phyloP scores from a whole-genome alignment of 2,113 vertebrate genomes.

The Pagrus major region DNA sequence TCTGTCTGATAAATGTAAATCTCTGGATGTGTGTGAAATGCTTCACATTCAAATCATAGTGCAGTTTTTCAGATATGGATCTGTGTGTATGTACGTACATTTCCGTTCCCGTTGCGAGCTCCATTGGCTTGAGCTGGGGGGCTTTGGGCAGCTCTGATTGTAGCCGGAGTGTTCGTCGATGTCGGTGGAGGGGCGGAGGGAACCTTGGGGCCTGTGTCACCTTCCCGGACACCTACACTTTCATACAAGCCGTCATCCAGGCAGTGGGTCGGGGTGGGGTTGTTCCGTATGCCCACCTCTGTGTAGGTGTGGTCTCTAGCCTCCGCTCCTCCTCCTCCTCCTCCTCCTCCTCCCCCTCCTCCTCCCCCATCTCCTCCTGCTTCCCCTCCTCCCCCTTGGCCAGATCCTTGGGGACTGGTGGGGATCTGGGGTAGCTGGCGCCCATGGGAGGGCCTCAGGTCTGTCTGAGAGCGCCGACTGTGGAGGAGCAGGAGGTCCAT shows the following conservation, averaged over 20 bases:
- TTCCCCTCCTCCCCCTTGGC: conserved; percentile 62
- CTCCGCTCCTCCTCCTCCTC: conserved; percentile 56
- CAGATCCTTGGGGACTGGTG: conserved; percentile 67
- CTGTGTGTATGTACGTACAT: conserved; percentile 61
- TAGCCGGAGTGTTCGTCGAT: conserved; percentile 59
- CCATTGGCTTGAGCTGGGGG: conserved; percentile 57
- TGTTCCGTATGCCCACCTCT: conserved; percentile 79
- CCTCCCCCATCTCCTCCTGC: conserved; percentile 47
- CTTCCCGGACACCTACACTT: conserved; percentile 79
- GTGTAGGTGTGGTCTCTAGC: conserved; percentile 82
- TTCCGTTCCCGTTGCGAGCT: conserved; percentile 56
- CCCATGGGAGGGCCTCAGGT: conserved; percentile 75
- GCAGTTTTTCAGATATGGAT: neutral
- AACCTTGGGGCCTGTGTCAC: conserved; percentile 51
- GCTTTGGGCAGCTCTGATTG: conserved; percentile 62
- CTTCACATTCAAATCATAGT: conserved; percentile 5
- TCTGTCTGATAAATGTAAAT: neutral
- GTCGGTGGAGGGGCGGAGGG: conserved; percentile 51
- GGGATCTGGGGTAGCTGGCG: conserved; percentile 81
- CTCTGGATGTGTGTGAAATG: neutral
- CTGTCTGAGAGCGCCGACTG: conserved; percentile 79
- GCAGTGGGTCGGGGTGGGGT: conserved; percentile 69
- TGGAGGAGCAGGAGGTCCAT: conserved; percentile 86
- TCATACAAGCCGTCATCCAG: conserved; percentile 85
- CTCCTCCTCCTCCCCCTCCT: conserved; percentile 5